A percentile compares a stretch with the other conserved stretches of the same genome.
Evolutionary conservation across 2,113 vertebrate species (phyloP).

Genomic region (Pardalotus punctatus): DNA sequence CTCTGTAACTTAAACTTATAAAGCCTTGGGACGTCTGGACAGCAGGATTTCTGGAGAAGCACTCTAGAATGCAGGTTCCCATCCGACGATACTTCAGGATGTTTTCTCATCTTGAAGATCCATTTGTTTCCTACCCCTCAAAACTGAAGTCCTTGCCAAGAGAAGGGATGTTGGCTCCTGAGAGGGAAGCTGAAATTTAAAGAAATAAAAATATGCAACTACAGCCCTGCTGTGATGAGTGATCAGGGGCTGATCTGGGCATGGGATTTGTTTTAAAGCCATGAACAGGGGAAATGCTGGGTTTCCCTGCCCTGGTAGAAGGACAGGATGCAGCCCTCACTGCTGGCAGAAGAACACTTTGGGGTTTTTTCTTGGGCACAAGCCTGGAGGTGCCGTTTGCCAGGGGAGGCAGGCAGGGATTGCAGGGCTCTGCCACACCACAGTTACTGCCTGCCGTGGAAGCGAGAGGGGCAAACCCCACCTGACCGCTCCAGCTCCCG

Average conservation of each 20-base stretch:
- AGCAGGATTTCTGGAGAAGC: constrained; percentile 41
- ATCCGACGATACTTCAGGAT: neutral
- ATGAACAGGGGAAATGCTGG: neutral
- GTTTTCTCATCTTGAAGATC: constrained; percentile 54
- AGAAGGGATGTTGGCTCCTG: constrained; percentile 56
- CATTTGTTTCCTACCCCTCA: constrained; percentile 37
- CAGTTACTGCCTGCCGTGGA: neutral
- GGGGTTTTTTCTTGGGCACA: neutral
- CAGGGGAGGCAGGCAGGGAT: neutral
- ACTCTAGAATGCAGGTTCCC: constrained; percentile 45
- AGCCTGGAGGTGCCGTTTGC: neutral
- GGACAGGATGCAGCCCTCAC: neutral
- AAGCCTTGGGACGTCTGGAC: constrained; percentile 39
- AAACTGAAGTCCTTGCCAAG: constrained; percentile 29
- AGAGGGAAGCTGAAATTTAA: constrained; percentile 57
- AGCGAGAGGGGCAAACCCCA: neutral
- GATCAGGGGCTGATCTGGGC: neutral
- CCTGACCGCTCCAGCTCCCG: neutral
- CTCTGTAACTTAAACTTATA: constrained; percentile 34
- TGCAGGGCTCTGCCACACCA: neutral
- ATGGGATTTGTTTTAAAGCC: neutral
- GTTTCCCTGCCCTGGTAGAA: neutral
- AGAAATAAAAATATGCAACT: neutral
- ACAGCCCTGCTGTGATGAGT: neutral
- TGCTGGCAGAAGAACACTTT: neutral